Evolutionary conservation across 2,888 invertebrate species (phyloP).

Genomic region (Steromphala cineraria): DNA sequence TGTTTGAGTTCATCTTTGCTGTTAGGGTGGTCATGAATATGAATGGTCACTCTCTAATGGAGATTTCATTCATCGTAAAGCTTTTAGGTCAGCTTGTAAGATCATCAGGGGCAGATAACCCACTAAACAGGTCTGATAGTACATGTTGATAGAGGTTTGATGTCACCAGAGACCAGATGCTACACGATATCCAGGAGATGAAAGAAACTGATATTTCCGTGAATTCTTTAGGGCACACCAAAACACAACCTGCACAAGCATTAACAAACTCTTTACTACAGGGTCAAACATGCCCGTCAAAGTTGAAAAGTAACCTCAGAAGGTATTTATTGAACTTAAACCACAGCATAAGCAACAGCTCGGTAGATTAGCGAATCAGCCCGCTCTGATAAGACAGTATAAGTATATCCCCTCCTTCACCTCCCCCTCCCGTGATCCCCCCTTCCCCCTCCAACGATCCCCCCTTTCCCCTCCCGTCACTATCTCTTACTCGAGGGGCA

Average conservation of each 20-base stretch:
- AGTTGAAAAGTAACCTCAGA: not conserved
- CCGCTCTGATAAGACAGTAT: not conserved
- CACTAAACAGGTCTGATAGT: not conserved
- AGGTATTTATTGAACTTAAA: not conserved
- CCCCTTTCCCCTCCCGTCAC: too few relatives aligned
- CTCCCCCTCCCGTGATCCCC: not conserved
- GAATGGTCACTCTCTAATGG: too few relatives aligned
- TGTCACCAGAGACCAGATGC: not conserved
- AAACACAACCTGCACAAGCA: too few relatives aligned
- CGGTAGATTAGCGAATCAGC: not conserved
- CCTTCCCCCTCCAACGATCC: not conserved
- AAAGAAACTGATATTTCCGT: not conserved
- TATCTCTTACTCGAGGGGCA: not conserved
- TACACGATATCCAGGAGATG: not conserved
- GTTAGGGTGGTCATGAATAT: too few relatives aligned
- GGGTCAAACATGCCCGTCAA: not conserved
- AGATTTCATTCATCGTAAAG: too few relatives aligned
- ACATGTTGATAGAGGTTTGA: not conserved
- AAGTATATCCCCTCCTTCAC: not conserved
- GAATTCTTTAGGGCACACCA: too few relatives aligned
- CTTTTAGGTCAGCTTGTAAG: not conserved
- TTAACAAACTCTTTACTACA: not conserved
- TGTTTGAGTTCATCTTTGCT: too few relatives aligned
- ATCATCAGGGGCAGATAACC: not conserved
- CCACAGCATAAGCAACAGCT: not conserved